phyloP scores from a whole-genome alignment of 2,888 invertebrate genomes.

The Volucella inanis region DNA sequence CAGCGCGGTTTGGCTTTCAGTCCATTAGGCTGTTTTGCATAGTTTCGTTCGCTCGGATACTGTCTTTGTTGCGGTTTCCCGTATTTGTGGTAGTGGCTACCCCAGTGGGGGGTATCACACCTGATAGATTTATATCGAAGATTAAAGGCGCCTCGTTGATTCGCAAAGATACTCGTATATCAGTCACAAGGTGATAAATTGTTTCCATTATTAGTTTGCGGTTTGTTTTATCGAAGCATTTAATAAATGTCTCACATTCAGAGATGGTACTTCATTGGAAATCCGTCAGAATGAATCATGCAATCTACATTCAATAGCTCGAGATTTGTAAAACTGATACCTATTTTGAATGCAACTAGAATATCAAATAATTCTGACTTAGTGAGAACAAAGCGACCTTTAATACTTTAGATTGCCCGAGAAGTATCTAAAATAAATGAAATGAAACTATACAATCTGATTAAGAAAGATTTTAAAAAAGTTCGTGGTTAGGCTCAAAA shows the following conservation, averaged over 20 bases:
- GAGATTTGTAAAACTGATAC: too few species aligned
- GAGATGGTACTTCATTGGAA: slow-evolving; percentile 50
- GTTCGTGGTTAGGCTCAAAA: too few species aligned
- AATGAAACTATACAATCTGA: too few species aligned
- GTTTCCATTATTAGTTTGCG: slow-evolving; percentile 69
- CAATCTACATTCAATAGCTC: not conserved
- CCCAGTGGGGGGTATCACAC: slow-evolving; percentile 73
- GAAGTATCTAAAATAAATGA: too few species aligned
- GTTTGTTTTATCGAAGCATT: slow-evolving; percentile 45
- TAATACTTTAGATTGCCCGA: too few species aligned
- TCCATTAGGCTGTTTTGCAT: slow-evolving; percentile 69
- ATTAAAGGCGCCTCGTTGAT: slow-evolving; percentile 72
- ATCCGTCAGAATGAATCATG: slow-evolving; percentile 33
- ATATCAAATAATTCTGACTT: too few species aligned
- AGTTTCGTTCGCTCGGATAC: slow-evolving; percentile 63
- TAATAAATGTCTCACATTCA: slow-evolving; percentile 44
- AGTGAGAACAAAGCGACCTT: too few species aligned
- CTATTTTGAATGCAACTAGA: too few species aligned
- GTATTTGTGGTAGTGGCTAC: slow-evolving; percentile 61
- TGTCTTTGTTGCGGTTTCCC: slow-evolving; percentile 73
- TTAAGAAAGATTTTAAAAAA: too few species aligned
- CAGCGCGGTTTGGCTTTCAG: not conserved
- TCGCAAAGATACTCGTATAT: slow-evolving; percentile 50
- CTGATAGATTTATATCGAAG: slow-evolving; percentile 71
- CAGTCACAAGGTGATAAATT: slow-evolving; percentile 59